These are phyloP conservation scores for Pollicipes pollicipes DNA, from an alignment of 1,140 invertebrate genomes.

Conservation along the genomic window DNA sequence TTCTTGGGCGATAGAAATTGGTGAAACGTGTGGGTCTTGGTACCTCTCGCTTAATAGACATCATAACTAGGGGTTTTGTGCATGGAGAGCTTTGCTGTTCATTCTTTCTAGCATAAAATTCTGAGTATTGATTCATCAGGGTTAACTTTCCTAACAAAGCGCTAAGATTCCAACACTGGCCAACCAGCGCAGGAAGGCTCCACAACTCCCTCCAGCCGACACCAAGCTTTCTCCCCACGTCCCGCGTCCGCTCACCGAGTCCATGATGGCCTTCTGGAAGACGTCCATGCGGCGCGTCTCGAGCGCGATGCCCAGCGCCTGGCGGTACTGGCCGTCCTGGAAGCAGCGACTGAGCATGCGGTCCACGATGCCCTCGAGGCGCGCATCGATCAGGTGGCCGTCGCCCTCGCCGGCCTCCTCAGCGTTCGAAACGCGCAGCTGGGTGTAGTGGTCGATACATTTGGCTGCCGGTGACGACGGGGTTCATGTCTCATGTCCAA, in stretches of 20 bases:
- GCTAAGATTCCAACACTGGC: no score
- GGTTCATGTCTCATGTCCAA: slow-evolving; percentile 12
- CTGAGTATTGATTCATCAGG: no score
- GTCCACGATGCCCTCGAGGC: slow-evolving; percentile 85
- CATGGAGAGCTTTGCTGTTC: no score
- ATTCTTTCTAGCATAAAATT: no score
- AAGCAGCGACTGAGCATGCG: slow-evolving; percentile 92
- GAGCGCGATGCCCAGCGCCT: slow-evolving; percentile 80
- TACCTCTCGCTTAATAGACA: no score
- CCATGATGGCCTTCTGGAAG: slow-evolving; percentile 73
- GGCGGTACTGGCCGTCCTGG: slow-evolving; percentile 75
- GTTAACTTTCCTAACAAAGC: no score
- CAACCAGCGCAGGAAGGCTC: no score
- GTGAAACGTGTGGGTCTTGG: no score
- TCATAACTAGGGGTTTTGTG: no score
- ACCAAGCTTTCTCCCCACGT: no score
- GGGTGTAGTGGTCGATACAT: slow-evolving; percentile 87
- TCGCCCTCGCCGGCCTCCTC: slow-evolving; percentile 43
- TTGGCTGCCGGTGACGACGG: slow-evolving; percentile 40
- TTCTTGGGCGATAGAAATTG: no score
- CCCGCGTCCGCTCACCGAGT: slow-evolving; percentile 58
- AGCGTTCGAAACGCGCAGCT: slow-evolving; percentile 42
- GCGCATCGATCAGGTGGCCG: slow-evolving; percentile 47
- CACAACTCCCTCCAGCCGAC: no score
- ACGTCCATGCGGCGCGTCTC: slow-evolving; percentile 94